Conservation (phyloP, 2,888 invertebrate genomes). For the Schizotus pectinicornis region DNA sequence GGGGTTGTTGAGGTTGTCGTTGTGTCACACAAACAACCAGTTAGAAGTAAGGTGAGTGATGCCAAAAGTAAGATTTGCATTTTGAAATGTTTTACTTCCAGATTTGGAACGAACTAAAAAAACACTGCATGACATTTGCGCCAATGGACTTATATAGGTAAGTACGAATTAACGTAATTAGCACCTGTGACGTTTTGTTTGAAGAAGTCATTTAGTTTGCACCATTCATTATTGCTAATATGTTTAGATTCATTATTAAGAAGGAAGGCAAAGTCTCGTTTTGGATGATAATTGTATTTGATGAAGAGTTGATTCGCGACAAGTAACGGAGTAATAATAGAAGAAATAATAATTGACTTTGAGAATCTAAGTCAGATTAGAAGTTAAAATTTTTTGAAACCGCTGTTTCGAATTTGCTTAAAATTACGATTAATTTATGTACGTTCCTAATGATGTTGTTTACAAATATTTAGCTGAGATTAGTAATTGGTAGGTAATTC, state of each 20-base stretch:
- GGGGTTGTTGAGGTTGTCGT: neutral
- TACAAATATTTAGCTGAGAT: too few relatives aligned
- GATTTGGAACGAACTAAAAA: constrained; percentile 5
- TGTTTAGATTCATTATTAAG: constrained; percentile 12
- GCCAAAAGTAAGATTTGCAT: neutral
- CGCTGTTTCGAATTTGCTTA: too few relatives aligned
- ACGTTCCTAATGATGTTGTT: too few relatives aligned
- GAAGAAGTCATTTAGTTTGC: constrained; percentile 15
- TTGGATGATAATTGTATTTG: neutral
- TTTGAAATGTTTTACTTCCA: neutral
- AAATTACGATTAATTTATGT: too few relatives aligned
- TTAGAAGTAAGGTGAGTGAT: too few relatives aligned
- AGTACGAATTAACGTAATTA: constrained; percentile 34
- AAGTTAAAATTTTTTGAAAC: too few relatives aligned
- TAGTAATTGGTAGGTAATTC: too few relatives aligned
- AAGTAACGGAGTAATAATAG: too few relatives aligned
- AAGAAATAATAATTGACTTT: too few relatives aligned
- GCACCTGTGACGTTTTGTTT: constrained; percentile 29
- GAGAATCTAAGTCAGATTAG: too few relatives aligned
- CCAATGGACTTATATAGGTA: too few relatives aligned
- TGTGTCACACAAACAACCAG: neutral
- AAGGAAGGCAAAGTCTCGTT: neutral
- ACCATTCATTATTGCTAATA: constrained; percentile 6
- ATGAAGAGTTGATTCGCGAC: too few relatives aligned
- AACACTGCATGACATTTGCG: neutral